Conservation (phyloP, 2,113 vertebrate species). For the Phaethornis superciliosus region DNA sequence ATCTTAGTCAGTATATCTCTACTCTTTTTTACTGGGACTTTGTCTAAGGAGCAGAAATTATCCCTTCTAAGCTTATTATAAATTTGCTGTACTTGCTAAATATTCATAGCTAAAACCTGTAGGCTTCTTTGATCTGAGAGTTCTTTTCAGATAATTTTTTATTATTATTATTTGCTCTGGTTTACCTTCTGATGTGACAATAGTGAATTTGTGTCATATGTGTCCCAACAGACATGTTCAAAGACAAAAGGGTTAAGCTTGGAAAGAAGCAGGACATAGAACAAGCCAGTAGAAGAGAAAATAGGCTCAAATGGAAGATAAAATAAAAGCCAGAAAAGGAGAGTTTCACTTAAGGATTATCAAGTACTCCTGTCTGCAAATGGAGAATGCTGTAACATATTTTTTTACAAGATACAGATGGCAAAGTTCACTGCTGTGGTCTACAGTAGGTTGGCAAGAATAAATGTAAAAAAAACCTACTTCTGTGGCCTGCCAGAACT, state of each 20-base stretch:
- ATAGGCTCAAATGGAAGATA: neutral
- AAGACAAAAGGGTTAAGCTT: neutral
- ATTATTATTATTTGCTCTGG: neutral
- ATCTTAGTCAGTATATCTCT: neutral
- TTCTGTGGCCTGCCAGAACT: neutral
- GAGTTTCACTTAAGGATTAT: neutral
- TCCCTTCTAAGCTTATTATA: neutral
- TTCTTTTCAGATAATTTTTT: neutral
- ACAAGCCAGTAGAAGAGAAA: neutral
- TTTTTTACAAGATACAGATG: neutral
- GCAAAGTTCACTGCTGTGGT: neutral
- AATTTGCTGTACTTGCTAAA: conserved; percentile 20
- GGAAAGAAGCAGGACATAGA: neutral
- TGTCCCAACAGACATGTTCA: neutral
- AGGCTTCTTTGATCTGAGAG: neutral
- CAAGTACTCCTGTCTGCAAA: neutral
- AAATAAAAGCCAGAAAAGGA: neutral
- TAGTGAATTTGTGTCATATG: neutral
- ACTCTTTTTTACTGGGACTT: neutral
- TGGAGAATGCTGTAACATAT: neutral
- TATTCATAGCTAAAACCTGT: neutral
- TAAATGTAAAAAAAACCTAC: accelerated
- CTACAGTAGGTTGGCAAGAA: neutral
- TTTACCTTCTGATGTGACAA: neutral
- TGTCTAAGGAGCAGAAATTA: neutral